A percentile compares a stretch with the other conserved stretches of the same genome.
Conservation (phyloP, 2,888 invertebrate genomes). For the Meloe dianella region DNA sequence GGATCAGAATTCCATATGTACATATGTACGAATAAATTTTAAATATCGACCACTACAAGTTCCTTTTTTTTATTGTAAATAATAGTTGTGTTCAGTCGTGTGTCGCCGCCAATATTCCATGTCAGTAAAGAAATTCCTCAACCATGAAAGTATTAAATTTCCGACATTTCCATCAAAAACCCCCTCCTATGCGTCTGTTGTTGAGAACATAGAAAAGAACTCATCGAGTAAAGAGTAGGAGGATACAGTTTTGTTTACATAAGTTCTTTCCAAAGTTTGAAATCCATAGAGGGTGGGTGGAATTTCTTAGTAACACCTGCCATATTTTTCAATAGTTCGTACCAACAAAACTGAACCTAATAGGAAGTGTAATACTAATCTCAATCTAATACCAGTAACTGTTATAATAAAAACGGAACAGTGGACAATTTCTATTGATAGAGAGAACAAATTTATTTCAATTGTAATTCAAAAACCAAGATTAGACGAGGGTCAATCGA, state of each 20-base stretch:
- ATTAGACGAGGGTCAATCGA: constrained; percentile 8
- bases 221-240: constrained; percentile 19
- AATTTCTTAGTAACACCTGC: constrained; percentile 30
- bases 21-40: not conserved
- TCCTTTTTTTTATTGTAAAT: not conserved
- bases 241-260: constrained; percentile 31
- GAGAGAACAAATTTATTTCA: not conserved
- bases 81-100: constrained; percentile 8
- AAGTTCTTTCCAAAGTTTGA: constrained; percentile 12
- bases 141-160: constrained; percentile 22
- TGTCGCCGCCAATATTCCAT: constrained; percentile 8
- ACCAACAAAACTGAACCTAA: not conserved
- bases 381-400: not conserved
- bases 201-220: not conserved
- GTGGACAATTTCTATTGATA: constrained; percentile 7
- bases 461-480: not conserved
- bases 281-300: constrained; percentile 20
- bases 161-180: constrained; percentile 22
- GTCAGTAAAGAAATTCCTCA: constrained; percentile 3
- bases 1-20: constrained; percentile 15
- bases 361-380: constrained; percentile 9
- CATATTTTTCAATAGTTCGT: constrained; percentile 17
- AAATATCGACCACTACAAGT: not conserved
- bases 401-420: not conserved
- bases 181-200: too few relatives aligned